phyloP scores from a whole-genome alignment of 1,140 invertebrate genomes.

The Neuroterus valhalla region DNA sequence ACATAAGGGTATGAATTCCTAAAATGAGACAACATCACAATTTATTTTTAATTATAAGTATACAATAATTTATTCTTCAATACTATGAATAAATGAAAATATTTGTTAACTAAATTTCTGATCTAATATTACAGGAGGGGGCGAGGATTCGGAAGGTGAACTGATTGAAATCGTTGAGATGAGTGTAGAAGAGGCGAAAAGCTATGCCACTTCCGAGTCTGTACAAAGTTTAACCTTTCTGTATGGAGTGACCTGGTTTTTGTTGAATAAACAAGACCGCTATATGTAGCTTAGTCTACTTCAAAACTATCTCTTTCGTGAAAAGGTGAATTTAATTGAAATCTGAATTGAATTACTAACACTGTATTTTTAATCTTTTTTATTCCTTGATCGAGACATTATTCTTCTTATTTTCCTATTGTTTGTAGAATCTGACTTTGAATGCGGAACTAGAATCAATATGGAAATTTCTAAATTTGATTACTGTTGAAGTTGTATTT shows the following conservation, averaged over 20 bases:
- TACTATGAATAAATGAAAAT: too few relatives aligned
- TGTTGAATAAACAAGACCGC: conserved; percentile 76
- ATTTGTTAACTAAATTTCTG: neutral
- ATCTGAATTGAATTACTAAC: too few relatives aligned
- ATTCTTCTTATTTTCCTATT: too few relatives aligned
- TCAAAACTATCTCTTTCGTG: neutral
- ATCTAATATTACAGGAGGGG: conserved; percentile 78
- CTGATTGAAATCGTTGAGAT: conserved; percentile 94
- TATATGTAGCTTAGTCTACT: neutral
- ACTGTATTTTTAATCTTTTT: too few relatives aligned
- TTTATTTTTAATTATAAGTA: too few relatives aligned
- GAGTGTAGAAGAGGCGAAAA: conserved; percentile 81
- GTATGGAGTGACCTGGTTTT: conserved; percentile 91
- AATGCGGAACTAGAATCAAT: too few relatives aligned
- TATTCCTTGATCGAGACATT: too few relatives aligned
- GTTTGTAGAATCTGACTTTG: too few relatives aligned
- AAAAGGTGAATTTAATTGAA: too few relatives aligned
- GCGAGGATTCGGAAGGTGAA: conserved; percentile 90
- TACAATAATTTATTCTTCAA: too few relatives aligned
- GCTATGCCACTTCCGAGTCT: conserved; percentile 82
- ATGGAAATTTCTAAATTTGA: too few relatives aligned
- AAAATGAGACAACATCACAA: neutral
- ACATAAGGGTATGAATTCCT: conserved; percentile 74
- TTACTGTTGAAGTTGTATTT: too few relatives aligned
- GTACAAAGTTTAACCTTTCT: conserved; percentile 85